Evolutionary conservation across 2,113 vertebrate species (phyloP), one percentile per base, ranked within the genome.

Genomic region (Tychaedon coryphoeus): DNA sequence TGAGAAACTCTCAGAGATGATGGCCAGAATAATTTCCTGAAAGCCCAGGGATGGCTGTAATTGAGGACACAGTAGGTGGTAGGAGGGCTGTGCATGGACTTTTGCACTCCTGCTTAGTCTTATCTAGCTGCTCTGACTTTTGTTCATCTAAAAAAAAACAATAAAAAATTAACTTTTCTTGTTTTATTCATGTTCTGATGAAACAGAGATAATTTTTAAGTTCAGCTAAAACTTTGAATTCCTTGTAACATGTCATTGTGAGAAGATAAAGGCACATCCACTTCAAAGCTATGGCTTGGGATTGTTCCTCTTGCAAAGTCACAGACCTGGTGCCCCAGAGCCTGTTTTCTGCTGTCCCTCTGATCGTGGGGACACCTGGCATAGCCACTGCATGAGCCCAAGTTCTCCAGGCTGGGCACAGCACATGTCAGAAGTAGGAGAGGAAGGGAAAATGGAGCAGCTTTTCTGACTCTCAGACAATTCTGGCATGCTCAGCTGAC

Each of bases 321-420:
- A 26, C 36, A 69, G 28, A 13, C 3, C 31, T 76, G 40, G 38
- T 73, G 50, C 8, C 25, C 43, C 33, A 62, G 33, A 67, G 47
- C 20, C 53, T 22, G 2, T 50, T 66, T 76, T 66, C 26, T 84
- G 34, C 42, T 80, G 38, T 50, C 9, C 4, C 6, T 51, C 70
- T 1, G 2, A 7, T 1, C 0, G 0, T 2, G 2, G 77, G 72
- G 19, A 9, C 23, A 64, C 47, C 54, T n/a, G 58, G 12, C 10
- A 57, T 2, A 34, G 50, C 2, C 2, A 1, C 12, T n/a, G 40
- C 38, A 29, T 0, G 0, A 77, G 36, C 17, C 29, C n/a, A 12
- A 2, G 24, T 18, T 60, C 54, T 70, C 48, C 33, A 17, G 34
- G 56, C 25, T 2, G 2, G 22, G 28, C 25, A 26, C 19, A 24